Evolutionary conservation across 2,797 vertebrate genomes (phyloP).

Genomic region (Sus cebifrons): DNA sequence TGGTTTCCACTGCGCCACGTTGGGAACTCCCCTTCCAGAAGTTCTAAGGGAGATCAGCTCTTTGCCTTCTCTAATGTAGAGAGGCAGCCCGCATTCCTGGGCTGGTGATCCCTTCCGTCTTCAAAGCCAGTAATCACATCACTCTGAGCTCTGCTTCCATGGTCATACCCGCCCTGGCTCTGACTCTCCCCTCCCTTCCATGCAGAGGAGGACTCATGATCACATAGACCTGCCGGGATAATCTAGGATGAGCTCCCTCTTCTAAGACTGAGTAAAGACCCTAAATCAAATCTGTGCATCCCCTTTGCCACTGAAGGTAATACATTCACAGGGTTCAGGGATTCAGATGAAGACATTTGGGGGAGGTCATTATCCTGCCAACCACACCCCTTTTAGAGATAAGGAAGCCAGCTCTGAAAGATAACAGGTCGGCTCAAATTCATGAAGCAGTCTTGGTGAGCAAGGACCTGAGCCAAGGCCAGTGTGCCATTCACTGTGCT

Average conservation of each 20-base stretch:
- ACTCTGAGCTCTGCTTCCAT: neutral
- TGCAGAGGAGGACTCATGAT: neutral
- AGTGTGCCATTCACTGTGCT: neutral
- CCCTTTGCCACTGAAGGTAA: neutral
- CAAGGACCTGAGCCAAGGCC: neutral
- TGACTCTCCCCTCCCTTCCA: neutral
- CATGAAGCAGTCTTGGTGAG: neutral
- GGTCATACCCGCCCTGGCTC: neutral
- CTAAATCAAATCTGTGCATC: neutral
- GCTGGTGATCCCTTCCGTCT: neutral
- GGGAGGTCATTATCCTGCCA: neutral
- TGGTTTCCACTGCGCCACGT: no score
- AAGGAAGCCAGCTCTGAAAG: conserved; percentile 9
- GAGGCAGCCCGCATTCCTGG: neutral
- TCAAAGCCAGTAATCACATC: neutral
- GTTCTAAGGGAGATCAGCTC: neutral
- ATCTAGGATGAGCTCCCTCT: neutral
- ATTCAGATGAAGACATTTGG: neutral
- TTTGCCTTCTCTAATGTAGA: neutral
- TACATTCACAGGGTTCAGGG: neutral
- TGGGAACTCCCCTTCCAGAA: neutral
- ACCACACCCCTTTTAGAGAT: neutral
- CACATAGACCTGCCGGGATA: neutral
- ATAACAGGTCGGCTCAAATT: neutral
- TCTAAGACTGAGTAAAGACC: neutral